A percentile compares a stretch with the other conserved stretches of the same genome.
Conservation (phyloP, 2,797 vertebrate genomes). For the Selene dorsalis region DNA sequence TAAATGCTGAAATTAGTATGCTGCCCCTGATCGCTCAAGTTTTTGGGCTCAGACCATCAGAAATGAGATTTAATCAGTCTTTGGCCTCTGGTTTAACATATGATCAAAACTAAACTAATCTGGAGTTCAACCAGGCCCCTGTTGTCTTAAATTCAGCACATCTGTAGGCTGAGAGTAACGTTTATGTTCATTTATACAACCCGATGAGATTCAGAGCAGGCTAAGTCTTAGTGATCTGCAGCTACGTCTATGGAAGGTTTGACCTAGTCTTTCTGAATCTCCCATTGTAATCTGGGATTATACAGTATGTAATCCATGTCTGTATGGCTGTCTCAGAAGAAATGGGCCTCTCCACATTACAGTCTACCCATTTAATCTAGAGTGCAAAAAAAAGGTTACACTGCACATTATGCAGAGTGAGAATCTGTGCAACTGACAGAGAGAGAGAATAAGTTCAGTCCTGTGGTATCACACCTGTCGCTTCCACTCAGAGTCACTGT, state of each 20-base stretch:
- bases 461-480: constrained; percentile 34
- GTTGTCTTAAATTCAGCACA: constrained; percentile 17
- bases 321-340: constrained; percentile 50
- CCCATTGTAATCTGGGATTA: constrained; percentile 73
- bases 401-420: constrained; percentile 47
- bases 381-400: constrained; percentile 61
- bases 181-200: constrained; percentile 21
- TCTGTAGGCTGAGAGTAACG: constrained; percentile 24
- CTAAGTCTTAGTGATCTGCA: constrained; percentile 52
- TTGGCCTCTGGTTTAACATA: constrained; percentile 57
- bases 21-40: constrained; percentile 9
- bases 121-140: constrained; percentile 17
- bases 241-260: constrained; percentile 54
- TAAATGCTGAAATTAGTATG: constrained; percentile 43
- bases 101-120: constrained; percentile 27
- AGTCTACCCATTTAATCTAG: constrained; percentile 44
- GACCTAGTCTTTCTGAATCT: constrained; percentile 57
- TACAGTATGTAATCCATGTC: constrained; percentile 65
- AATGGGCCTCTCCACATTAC: constrained; percentile 45
- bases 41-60: constrained; percentile 11
- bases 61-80: constrained; percentile 45
- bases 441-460: constrained; percentile 31
- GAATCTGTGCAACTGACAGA: constrained; percentile 42
- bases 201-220: constrained; percentile 49
- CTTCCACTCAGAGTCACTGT: constrained; percentile 22